These are phyloP conservation scores for Pollenia labialis DNA, from an alignment of 2,888 invertebrate species.

Conservation along the genomic window DNA sequence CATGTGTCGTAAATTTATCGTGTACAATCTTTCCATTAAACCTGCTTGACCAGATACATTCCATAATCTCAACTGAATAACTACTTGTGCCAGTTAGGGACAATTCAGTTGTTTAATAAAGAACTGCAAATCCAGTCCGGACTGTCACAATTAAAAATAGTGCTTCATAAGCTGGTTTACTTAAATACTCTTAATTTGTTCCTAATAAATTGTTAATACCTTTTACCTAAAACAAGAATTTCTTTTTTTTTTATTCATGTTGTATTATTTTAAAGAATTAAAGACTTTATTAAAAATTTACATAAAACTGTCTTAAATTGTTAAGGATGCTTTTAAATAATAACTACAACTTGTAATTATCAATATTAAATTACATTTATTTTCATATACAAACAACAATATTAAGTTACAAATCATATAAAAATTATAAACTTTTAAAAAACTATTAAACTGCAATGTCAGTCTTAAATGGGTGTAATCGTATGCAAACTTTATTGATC, in stretches of 20 bases:
- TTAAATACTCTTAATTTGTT: too few species aligned
- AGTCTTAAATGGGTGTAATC: conserved; percentile 67
- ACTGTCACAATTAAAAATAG: too few species aligned
- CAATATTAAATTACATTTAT: conserved; percentile 56
- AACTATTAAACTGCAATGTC: conserved; percentile 47
- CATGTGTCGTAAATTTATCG: too few species aligned
- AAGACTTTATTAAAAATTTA: conserved; percentile 27
- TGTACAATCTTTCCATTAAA: too few species aligned
- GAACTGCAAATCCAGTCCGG: too few species aligned
- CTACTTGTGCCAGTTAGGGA: too few species aligned
- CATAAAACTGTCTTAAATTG: conserved; percentile 51
- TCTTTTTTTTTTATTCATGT: neutral
- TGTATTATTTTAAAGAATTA: neutral
- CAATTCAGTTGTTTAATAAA: too few species aligned
- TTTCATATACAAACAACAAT: conserved; percentile 33
- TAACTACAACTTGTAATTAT: conserved; percentile 48
- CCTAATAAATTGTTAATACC: too few species aligned
- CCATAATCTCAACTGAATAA: too few species aligned
- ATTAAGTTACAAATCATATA: conserved; percentile 75
- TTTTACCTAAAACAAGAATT: too few species aligned
- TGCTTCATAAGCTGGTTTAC: too few species aligned
- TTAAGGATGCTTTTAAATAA: conserved; percentile 27
- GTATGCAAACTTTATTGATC: conserved; percentile 71
- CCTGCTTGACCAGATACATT: too few species aligned
- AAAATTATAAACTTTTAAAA: conserved; percentile 69